Conservation (phyloP, 2,797 vertebrate genomes). For the Sphenopsis melanotis region DNA sequence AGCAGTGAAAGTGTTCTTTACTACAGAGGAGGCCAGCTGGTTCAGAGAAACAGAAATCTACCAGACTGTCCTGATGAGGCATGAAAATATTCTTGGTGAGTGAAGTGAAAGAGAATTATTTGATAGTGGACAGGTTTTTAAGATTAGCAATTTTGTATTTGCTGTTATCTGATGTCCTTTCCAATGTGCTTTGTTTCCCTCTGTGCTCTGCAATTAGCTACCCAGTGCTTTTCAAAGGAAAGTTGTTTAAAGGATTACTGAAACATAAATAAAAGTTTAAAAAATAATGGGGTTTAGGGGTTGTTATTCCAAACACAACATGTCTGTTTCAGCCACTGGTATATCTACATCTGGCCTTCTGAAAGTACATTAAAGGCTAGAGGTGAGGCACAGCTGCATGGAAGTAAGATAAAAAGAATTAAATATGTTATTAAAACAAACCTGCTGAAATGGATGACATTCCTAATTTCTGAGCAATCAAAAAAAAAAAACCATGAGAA, state of each 20-base stretch:
- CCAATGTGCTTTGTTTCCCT: not conserved
- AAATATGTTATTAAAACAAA: not conserved
- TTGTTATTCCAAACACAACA: not conserved
- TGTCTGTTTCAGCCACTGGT: not conserved
- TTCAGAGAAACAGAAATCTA: constrained; percentile 98
- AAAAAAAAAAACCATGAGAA: not conserved
- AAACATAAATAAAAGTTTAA: not conserved
- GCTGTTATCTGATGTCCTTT: constrained; percentile 18
- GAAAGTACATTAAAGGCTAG: not conserved
- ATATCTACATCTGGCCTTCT: not conserved
- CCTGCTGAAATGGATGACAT: not conserved
- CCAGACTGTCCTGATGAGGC: constrained; percentile 97
- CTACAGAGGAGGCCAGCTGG: constrained; percentile 97
- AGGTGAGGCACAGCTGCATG: not conserved
- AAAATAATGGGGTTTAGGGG: not conserved
- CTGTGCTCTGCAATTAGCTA: not conserved
- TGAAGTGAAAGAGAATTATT: not conserved
- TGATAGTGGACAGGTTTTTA: not conserved
- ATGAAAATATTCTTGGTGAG: constrained; percentile 95
- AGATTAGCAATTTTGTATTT: not conserved
- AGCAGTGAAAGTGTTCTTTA: constrained; percentile 97
- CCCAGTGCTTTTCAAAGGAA: not conserved
- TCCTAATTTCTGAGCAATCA: not conserved
- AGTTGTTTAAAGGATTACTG: not conserved
- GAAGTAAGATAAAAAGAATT: not conserved